Conservation (phyloP, 2,888 invertebrate species). For the Tinea pellionella region DNA sequence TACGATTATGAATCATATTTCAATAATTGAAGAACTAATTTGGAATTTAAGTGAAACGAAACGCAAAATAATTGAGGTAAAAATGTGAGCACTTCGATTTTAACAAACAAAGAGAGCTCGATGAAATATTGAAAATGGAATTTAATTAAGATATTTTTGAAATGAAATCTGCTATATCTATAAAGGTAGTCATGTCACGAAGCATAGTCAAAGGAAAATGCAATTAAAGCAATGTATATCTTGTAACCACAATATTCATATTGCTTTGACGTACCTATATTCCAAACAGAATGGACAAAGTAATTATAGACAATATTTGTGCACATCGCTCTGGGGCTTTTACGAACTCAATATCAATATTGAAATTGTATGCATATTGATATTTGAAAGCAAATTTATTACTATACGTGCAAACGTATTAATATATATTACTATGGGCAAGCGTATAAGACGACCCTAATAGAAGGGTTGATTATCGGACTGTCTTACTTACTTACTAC, state of each 20-base stretch:
- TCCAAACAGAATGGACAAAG: not conserved
- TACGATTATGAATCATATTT: not conserved
- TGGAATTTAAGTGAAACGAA: not conserved
- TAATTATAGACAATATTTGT: not conserved
- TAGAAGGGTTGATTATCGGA: too few relatives aligned
- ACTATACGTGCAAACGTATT: too few relatives aligned
- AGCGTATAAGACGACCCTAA: too few relatives aligned
- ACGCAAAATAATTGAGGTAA: not conserved
- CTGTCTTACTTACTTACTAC: too few relatives aligned
- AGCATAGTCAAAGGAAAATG: not conserved
- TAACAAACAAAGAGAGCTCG: not conserved
- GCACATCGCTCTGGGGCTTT: not conserved
- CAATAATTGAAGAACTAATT: not conserved
- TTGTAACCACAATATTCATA: slow-evolving; percentile 3
- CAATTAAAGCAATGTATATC: not conserved
- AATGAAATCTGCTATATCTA: not conserved
- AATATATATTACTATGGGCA: too few relatives aligned
- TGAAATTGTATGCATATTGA: not conserved
- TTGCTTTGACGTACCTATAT: not conserved
- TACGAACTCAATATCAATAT: not conserved
- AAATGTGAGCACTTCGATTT: not conserved
- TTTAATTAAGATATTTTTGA: not conserved
- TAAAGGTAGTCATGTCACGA: not conserved
- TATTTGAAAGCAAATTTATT: not conserved
- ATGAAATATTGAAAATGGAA: not conserved